Evolutionary conservation across 2,113 vertebrate species (phyloP).

Genomic region (Rhipidura dahli): DNA sequence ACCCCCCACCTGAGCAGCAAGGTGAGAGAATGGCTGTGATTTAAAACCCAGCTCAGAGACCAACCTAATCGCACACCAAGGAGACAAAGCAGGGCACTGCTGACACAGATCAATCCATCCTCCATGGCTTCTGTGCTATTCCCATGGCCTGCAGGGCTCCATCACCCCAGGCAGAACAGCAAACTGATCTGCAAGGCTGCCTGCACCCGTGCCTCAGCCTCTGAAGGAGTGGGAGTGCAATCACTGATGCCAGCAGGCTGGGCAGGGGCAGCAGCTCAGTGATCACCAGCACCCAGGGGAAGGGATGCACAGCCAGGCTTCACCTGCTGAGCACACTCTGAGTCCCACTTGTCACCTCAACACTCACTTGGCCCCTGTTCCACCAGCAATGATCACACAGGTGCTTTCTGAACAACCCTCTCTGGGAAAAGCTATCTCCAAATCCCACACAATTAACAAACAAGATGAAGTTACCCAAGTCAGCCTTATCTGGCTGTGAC

Average conservation of each 20-base stretch:
- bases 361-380: neutral
- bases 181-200: neutral
- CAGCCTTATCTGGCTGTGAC: neutral
- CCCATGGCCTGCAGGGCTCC: neutral
- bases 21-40: neutral
- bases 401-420: neutral
- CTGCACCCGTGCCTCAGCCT: neutral
- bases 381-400: neutral
- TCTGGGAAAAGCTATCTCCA: neutral
- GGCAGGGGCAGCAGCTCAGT: neutral
- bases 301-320: neutral
- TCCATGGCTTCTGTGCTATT: accelerated
- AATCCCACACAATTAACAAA: neutral
- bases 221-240: neutral
- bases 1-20: neutral
- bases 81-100: neutral
- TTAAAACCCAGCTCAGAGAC: neutral
- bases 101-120: neutral
- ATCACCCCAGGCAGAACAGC: neutral
- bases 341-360: neutral
- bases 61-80: neutral
- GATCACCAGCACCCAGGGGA: neutral
- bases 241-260: neutral
- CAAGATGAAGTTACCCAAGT: neutral
- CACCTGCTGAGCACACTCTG: neutral